Conservation (phyloP, 2,797 vertebrate species). For the Helicolenus hilgendorfi region DNA sequence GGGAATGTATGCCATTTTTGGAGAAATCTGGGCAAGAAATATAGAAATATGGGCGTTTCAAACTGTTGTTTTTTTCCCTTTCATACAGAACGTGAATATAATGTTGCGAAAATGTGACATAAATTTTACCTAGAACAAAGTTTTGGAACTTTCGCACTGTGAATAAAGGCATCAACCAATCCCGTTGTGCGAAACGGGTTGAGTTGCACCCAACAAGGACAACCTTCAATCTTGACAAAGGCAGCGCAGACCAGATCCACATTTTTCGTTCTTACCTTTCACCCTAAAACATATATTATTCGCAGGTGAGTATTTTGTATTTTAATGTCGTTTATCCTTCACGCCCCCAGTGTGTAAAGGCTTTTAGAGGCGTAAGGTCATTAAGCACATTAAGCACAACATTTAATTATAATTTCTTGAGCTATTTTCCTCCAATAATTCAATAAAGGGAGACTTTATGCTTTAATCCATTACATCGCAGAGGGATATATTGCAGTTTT, state of each 20-base stretch:
- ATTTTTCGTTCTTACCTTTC: background rate
- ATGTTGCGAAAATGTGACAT: background rate
- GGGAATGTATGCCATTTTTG: background rate
- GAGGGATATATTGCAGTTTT: background rate
- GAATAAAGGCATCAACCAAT: background rate
- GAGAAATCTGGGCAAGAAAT: background rate
- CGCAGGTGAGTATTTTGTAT: background rate
- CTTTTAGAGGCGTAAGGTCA: background rate
- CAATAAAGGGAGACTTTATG: background rate
- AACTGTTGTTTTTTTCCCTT: no score
- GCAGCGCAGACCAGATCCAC: background rate
- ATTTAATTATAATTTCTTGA: background rate
- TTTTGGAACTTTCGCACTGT: background rate
- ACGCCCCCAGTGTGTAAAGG: background rate
- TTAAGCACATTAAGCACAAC: background rate
- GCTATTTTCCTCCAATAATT: background rate
- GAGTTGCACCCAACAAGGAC: background rate
- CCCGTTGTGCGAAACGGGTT: background rate
- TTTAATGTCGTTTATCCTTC: fast-evolving
- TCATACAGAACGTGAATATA: no score
- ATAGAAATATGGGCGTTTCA: background rate
- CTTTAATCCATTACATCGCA: background rate
- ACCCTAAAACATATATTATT: background rate
- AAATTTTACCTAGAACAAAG: no score
- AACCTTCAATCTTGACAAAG: background rate